These are phyloP conservation scores for Heliothis peltigera DNA, from an alignment of 2,888 invertebrate genomes.

Conservation along the genomic window DNA sequence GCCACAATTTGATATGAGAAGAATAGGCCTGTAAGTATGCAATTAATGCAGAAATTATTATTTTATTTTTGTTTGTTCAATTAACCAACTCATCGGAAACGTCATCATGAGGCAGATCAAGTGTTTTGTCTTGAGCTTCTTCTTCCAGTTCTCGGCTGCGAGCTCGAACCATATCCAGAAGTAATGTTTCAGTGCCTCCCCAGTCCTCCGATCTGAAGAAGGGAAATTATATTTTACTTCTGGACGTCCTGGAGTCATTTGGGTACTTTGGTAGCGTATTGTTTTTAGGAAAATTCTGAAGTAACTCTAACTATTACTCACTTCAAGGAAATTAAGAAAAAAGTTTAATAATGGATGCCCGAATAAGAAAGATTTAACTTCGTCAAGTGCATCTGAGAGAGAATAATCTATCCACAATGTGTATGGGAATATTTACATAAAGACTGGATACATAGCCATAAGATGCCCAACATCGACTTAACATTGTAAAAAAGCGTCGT, in stretches of 20 bases:
- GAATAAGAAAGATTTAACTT: too few relatives aligned
- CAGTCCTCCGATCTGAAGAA: conserved; percentile 62
- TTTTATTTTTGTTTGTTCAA: conserved; percentile 12
- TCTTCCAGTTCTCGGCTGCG: conserved; percentile 72
- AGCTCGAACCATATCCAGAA: conserved; percentile 83
- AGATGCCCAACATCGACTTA: neutral
- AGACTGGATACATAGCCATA: neutral
- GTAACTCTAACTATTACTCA: neutral
- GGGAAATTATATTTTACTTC: neutral
- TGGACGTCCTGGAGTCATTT: neutral
- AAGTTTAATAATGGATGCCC: too few relatives aligned
- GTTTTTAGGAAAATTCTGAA: neutral
- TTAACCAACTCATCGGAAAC: conserved; percentile 72
- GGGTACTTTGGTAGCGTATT: neutral
- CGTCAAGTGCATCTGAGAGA: too few relatives aligned
- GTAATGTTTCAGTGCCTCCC: conserved; percentile 75
- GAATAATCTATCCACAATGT: too few relatives aligned
- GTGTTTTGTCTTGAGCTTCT: conserved; percentile 73
- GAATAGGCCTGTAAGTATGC: neutral
- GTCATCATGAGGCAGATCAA: conserved; percentile 73
- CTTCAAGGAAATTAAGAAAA: too few relatives aligned
- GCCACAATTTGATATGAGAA: neutral
- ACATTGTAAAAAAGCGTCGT: neutral
- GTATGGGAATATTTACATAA: too few relatives aligned
- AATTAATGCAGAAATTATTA: neutral